Evolutionary conservation across 2,113 vertebrate genomes (phyloP).

Genomic region (Corythornis vintsioides): DNA sequence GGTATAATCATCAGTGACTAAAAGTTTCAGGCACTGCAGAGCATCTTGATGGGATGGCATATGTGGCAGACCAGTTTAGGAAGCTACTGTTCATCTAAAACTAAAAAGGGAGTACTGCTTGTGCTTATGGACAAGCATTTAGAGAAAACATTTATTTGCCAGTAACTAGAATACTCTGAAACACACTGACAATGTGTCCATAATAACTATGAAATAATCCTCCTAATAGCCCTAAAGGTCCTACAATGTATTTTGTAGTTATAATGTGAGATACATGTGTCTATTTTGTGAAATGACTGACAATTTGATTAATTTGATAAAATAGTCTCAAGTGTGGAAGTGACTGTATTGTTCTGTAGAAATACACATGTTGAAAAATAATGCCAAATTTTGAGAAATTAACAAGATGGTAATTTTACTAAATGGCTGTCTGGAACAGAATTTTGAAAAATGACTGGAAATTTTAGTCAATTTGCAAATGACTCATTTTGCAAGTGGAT

Average conservation of each 20-base stretch:
- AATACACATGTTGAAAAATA: neutral
- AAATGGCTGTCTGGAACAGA: neutral
- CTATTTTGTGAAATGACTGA: neutral
- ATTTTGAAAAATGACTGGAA: neutral
- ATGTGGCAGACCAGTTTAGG: neutral
- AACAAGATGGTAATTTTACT: neutral
- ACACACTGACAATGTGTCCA: rapidly evolving
- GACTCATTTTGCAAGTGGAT: neutral
- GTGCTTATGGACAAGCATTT: neutral
- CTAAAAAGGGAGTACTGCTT: neutral
- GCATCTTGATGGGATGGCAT: neutral
- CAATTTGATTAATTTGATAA: neutral
- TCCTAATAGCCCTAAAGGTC: neutral
- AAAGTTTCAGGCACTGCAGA: neutral
- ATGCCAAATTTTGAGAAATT: neutral
- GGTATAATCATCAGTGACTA: neutral
- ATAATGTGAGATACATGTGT: neutral
- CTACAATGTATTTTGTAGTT: neutral
- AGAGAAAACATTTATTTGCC: neutral
- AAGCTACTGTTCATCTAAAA: neutral
- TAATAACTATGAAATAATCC: neutral
- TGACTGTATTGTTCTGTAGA: neutral
- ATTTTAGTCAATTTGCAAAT: neutral
- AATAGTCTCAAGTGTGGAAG: neutral
- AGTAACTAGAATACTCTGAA: neutral